phyloP scores from a whole-genome alignment of 1,140 invertebrate species.

The Papilio polytes region DNA sequence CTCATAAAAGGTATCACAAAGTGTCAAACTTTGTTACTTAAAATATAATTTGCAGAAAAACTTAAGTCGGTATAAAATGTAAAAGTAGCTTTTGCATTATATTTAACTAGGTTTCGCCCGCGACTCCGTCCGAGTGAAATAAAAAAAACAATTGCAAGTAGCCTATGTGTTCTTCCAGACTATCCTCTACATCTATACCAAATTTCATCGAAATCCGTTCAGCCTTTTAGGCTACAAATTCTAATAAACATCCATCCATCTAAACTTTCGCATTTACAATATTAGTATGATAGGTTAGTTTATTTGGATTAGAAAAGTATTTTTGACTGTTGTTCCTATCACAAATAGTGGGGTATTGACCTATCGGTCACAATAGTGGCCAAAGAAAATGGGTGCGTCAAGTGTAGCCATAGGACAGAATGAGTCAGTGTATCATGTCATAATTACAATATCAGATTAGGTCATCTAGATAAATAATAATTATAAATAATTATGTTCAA shows the following conservation, averaged over 20 bases:
- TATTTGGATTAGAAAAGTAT: neutral
- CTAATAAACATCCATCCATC: too few species aligned
- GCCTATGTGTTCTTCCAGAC: too few species aligned
- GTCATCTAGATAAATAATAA: neutral
- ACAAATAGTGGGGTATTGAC: slow-evolving; percentile 1
- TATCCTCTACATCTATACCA: too few species aligned
- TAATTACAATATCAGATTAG: slow-evolving; percentile 5
- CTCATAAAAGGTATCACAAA: neutral
- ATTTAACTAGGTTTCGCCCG: too few species aligned
- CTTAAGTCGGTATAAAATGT: neutral
- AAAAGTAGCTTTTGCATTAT: neutral
- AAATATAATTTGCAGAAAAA: neutral
- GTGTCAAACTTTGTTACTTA: neutral
- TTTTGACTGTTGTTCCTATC: neutral
- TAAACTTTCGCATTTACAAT: too few species aligned
- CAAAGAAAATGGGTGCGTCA: slow-evolving; percentile 15
- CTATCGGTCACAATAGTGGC: neutral
- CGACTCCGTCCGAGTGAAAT: too few species aligned
- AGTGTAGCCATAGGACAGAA: neutral
- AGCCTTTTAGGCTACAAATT: too few species aligned
- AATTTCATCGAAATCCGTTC: too few species aligned
- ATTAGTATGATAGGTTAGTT: neutral
- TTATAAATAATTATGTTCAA: neutral
- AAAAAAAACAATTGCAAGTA: too few species aligned
- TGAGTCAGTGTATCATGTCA: neutral